A percentile compares a stretch with the other conserved stretches of the same genome.
These are phyloP conservation scores for Acanthoscelides obtectus DNA, from an alignment of 2,888 invertebrate species.

Conservation along the genomic window DNA sequence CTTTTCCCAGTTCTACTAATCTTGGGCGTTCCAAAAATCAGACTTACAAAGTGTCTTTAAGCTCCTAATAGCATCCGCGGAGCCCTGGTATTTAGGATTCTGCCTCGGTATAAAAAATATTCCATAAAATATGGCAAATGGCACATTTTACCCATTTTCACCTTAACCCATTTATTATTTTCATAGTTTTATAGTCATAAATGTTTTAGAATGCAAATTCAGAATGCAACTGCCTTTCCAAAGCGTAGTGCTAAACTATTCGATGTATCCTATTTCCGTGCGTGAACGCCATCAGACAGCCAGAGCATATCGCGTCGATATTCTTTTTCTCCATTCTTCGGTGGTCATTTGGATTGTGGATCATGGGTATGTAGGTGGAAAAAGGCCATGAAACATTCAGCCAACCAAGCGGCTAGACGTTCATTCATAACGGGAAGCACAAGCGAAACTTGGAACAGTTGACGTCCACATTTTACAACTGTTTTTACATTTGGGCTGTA, in stretches of 20 bases:
- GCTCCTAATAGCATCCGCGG: too few species aligned
- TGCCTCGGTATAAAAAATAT: too few species aligned
- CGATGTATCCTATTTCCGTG: not conserved
- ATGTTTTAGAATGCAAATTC: not conserved
- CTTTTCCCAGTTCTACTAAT: too few species aligned
- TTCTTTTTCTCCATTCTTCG: conserved; percentile 15
- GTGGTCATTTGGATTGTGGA: conserved; percentile 14
- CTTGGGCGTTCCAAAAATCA: too few species aligned
- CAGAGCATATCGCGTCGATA: conserved; percentile 1
- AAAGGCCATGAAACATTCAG: not conserved
- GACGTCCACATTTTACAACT: too few species aligned
- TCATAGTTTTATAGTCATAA: too few species aligned
- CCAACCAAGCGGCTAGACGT: not conserved
- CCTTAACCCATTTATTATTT: too few species aligned
- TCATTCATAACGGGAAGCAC: not conserved
- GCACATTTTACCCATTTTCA: too few species aligned
- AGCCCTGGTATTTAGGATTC: too few species aligned
- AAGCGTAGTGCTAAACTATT: not conserved
- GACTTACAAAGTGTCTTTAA: too few species aligned
- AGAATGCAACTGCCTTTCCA: not conserved
- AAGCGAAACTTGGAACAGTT: not conserved
- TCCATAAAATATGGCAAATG: too few species aligned
- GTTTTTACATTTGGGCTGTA: too few species aligned
- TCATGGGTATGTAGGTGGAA: conserved; percentile 3
- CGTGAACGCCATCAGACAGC: not conserved